These are phyloP conservation scores for Neogale vison DNA, from an alignment of 2,113 vertebrate species.

Conservation along the genomic window DNA sequence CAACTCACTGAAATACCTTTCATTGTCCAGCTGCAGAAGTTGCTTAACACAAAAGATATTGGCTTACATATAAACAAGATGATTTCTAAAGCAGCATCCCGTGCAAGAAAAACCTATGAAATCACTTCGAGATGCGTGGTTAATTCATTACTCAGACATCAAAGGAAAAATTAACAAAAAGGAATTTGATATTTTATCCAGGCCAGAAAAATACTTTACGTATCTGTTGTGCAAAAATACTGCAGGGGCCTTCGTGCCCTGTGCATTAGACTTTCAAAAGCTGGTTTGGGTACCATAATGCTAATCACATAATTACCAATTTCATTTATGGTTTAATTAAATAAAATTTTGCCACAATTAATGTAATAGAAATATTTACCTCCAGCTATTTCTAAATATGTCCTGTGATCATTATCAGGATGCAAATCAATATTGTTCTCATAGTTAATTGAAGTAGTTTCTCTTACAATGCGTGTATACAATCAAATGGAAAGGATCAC, in stretches of 20 bases:
- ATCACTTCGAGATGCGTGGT: background rate
- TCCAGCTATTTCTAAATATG: conserved; percentile 69
- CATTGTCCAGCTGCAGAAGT: background rate
- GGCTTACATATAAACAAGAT: background rate
- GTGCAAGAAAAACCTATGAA: background rate
- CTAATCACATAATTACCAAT: conserved; percentile 39
- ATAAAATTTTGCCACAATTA: conserved; percentile 74
- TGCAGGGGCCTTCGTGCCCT: background rate
- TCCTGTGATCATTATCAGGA: conserved; percentile 80
- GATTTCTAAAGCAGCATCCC: background rate
- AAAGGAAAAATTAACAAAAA: conserved; percentile 25
- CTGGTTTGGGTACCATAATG: background rate
- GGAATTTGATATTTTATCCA: background rate
- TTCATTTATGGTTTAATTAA: conserved; percentile 76
- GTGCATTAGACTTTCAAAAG: conserved; percentile 38
- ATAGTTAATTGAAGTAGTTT: conserved; percentile 85
- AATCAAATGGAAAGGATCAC: conserved; percentile 81
- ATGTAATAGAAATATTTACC: conserved; percentile 79
- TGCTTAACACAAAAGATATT: conserved; percentile 9
- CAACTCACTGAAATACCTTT: background rate
- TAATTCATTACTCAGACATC: background rate
- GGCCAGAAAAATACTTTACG: conserved; percentile 27
- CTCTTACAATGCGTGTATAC: conserved; percentile 83
- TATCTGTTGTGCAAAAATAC: background rate
- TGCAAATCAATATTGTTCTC: conserved; percentile 85